Percentiles rank a stretch among this genome's conserved stretches.
Conservation (phyloP, 1,140 invertebrate genomes). For the Vollenhovia emeryi region DNA sequence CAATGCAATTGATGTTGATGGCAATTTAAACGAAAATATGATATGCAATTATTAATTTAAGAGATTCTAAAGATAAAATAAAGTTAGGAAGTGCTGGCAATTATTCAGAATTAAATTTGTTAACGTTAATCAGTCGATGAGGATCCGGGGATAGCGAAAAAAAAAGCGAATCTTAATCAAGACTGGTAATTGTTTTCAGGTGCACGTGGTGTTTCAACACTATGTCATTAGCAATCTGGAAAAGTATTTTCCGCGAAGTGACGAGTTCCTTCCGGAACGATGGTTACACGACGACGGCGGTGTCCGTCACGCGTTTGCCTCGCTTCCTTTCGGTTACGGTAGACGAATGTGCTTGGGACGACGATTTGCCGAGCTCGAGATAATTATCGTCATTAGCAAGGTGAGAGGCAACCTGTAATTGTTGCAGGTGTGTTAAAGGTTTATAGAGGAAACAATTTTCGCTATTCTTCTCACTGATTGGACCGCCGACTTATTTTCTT, state of each 20-base stretch:
- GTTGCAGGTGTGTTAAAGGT: background rate
- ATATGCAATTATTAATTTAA: slow-evolving; percentile 5
- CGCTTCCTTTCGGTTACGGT: slow-evolving; percentile 93
- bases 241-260: slow-evolving; percentile 89
- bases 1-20: background rate
- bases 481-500: background rate
- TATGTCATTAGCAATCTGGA: slow-evolving; percentile 92
- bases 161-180: background rate
- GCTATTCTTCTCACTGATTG: background rate
- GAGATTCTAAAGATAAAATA: background rate
- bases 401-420: slow-evolving; percentile 78
- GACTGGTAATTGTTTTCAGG: slow-evolving; percentile 84
- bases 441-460: background rate
- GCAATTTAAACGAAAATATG: background rate
- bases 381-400: slow-evolving; percentile 90
- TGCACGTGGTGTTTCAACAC: slow-evolving; percentile 93
- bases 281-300: slow-evolving; percentile 87
- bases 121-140: background rate
- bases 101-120: background rate
- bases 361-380: slow-evolving; percentile 92
- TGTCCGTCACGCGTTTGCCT: slow-evolving; percentile 89
- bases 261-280: slow-evolving; percentile 90
- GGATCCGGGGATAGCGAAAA: background rate
- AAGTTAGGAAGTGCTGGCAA: background rate
- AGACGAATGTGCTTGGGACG: slow-evolving; percentile 93